A percentile compares a stretch with the other conserved stretches of the same genome.
phyloP scores from a whole-genome alignment of 2,888 invertebrate genomes.

The Orgyia antiqua region DNA sequence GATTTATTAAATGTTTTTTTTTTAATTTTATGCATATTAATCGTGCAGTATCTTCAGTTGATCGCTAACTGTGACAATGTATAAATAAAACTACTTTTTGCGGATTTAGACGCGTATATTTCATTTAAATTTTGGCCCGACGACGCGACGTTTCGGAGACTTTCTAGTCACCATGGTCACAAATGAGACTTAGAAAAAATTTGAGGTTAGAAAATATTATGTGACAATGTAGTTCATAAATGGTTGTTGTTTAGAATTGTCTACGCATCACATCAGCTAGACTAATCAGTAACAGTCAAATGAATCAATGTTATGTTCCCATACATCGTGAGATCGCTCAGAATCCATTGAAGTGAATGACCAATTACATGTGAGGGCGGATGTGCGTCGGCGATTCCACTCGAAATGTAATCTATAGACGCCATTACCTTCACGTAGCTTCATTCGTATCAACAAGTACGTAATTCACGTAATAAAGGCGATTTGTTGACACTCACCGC shows the following conservation, averaged over 20 bases:
- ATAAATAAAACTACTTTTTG: too few relatives aligned
- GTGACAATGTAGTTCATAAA: too few relatives aligned
- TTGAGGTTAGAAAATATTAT: too few relatives aligned
- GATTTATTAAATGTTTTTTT: too few relatives aligned
- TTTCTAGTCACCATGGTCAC: too few relatives aligned
- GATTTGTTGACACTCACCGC: constrained; percentile 37
- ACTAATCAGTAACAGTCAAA: constrained; percentile 29
- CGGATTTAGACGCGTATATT: too few relatives aligned
- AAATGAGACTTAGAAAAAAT: too few relatives aligned
- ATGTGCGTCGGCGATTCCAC: constrained; percentile 46
- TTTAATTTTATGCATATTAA: background rate
- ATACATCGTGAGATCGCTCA: constrained; percentile 43
- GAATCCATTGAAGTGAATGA: constrained; percentile 42
- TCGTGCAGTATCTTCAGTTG: background rate
- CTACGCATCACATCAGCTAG: constrained; percentile 19
- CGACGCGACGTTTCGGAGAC: too few relatives aligned
- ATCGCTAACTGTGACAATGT: background rate
- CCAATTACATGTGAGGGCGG: constrained; percentile 56
- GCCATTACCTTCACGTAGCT: constrained; percentile 48
- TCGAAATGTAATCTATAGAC: constrained; percentile 53
- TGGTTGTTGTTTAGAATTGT: too few relatives aligned
- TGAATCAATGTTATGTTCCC: constrained; percentile 35
- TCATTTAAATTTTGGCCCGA: too few relatives aligned
- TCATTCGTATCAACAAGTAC: constrained; percentile 36
- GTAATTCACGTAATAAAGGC: constrained; percentile 53